These are phyloP conservation scores for Heloderma charlesbogerti DNA, from an alignment of 2,113 vertebrate genomes.

Conservation along the genomic window DNA sequence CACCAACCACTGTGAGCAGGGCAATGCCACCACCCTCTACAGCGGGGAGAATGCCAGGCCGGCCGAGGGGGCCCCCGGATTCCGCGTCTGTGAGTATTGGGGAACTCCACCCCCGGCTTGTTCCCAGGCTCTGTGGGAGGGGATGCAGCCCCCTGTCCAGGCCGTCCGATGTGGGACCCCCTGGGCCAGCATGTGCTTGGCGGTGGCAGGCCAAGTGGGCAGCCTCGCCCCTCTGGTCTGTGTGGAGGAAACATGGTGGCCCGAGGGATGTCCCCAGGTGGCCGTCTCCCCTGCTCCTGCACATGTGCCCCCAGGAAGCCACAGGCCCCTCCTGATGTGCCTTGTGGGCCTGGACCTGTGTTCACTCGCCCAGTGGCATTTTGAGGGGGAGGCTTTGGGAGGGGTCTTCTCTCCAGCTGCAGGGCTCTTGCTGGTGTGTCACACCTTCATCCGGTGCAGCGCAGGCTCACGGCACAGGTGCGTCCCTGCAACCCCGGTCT, in stretches of 20 bases:
- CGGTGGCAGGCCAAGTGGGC: background rate
- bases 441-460: too few relatives aligned
- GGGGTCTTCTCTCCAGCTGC: too few relatives aligned
- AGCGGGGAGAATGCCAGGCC: background rate
- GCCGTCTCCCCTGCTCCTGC: background rate
- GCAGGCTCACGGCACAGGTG: background rate
- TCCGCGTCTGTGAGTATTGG: constrained; percentile 35
- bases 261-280: background rate
- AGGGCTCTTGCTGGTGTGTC: too few relatives aligned
- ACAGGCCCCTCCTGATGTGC: too few relatives aligned
- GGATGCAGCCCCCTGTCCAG: background rate
- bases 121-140: background rate
- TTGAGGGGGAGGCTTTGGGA: too few relatives aligned
- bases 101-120: background rate
- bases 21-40: constrained; percentile 25
- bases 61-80: constrained; percentile 6
- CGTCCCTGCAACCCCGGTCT: too few relatives aligned
- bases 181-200: background rate
- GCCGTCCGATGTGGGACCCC: background rate
- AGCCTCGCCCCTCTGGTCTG: background rate
- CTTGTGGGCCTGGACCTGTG: background rate
- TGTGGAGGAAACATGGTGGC: background rate
- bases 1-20: constrained; percentile 11
- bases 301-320: background rate
- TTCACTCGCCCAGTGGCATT: background rate